phyloP scores from a whole-genome alignment of 2,113 vertebrate genomes.

The Leptodactylus fuscus region DNA sequence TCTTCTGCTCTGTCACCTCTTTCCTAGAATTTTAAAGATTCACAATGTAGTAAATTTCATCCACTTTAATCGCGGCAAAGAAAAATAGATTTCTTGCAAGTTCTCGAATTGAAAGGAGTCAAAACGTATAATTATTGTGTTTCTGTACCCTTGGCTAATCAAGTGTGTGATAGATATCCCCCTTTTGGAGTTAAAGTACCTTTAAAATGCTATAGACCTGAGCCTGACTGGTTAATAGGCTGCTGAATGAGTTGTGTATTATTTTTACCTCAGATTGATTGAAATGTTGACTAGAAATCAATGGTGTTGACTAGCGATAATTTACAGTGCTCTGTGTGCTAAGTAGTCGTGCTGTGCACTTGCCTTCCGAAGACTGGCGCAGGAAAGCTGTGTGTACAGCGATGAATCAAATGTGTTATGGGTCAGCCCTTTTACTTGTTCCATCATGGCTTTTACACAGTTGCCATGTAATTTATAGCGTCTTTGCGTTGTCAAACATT shows the following conservation, averaged over 20 bases:
- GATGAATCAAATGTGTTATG: constrained; percentile 73
- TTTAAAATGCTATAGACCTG: constrained; percentile 64
- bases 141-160: constrained; percentile 30
- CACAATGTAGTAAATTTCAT: constrained; percentile 9
- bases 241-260: constrained; percentile 69
- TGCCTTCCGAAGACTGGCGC: constrained; percentile 63
- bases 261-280: constrained; percentile 80
- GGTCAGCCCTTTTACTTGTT: constrained; percentile 83
- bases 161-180: constrained; percentile 5
- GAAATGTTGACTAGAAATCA: constrained; percentile 81
- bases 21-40: constrained; percentile 9
- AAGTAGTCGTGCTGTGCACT: constrained; percentile 70
- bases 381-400: constrained; percentile 63
- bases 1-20: constrained; percentile 13
- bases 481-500: constrained; percentile 82
- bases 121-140: constrained; percentile 41
- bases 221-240: constrained; percentile 70
- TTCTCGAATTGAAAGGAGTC: not conserved
- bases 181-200: constrained; percentile 48
- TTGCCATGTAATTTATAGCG: constrained; percentile 82
- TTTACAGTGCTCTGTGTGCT: constrained; percentile 73
- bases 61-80: not conserved
- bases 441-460: constrained; percentile 82
- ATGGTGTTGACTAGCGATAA: constrained; percentile 80
- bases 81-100: constrained; percentile 23